Evolutionary conservation across 2,888 invertebrate species (phyloP).

Genomic region (Melanargia galathea): DNA sequence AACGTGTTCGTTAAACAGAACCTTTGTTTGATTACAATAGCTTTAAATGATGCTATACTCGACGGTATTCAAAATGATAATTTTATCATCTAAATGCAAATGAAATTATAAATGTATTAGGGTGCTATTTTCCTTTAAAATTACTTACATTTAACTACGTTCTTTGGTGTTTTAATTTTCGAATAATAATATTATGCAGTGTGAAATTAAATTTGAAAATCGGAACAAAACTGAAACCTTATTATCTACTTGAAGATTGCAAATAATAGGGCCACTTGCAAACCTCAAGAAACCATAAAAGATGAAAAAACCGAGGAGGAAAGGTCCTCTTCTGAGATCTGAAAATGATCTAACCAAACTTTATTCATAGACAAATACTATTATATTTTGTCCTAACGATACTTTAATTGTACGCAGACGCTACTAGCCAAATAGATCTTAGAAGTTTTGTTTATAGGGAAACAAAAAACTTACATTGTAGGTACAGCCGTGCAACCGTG

Average conservation of each 20-base stretch:
- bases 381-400: too few relatives aligned
- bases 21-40: slow-evolving; percentile 37
- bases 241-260: neutral
- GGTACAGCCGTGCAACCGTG: slow-evolving; percentile 27
- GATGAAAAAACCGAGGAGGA: too few relatives aligned
- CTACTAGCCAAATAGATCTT: too few relatives aligned
- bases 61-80: slow-evolving; percentile 44
- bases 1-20: slow-evolving; percentile 30
- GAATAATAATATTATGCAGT: slow-evolving; percentile 9
- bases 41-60: slow-evolving; percentile 40
- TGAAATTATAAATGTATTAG: slow-evolving; percentile 39
- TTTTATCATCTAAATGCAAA: slow-evolving; percentile 47
- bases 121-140: slow-evolving; percentile 24
- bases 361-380: too few relatives aligned
- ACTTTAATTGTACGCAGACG: too few relatives aligned
- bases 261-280: neutral
- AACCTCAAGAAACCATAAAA: neutral
- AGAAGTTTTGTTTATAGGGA: too few relatives aligned
- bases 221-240: neutral
- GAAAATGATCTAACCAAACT: too few relatives aligned
- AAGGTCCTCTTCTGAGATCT: too few relatives aligned
- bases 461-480: too few relatives aligned
- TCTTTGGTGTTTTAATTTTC: slow-evolving; percentile 14
- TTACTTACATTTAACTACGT: slow-evolving; percentile 1
- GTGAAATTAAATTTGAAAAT: slow-evolving; percentile 6